Base-by-base conservation (phyloP, 2,113 vertebrate genomes). In the Siniperca chuatsi region DNA sequence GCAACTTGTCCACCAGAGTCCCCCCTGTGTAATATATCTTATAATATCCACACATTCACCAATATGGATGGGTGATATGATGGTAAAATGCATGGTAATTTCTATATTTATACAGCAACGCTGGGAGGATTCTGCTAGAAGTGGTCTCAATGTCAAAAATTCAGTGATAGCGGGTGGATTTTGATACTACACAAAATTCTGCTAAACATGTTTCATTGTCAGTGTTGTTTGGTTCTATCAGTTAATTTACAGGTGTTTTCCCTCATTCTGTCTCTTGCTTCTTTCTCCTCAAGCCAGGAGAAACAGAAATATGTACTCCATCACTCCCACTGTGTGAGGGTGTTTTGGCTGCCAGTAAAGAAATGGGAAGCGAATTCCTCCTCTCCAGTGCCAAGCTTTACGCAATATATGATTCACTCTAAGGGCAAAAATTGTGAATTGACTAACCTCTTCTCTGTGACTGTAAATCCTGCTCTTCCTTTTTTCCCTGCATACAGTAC, bases 291-390 rank as follows among this genome's bases (percentile, higher is more conserved):
- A 4, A 83, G 85, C 80, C 48, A 79, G 66, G 13, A 82, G 70
- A 72, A 89, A 90, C 62, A 83, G 33, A 91, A 87, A 89, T 83
- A 75, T 76, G 76, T 80, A 66, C 83, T 83, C 62, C 48, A 85
- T 85, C 89, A 76, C 86, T 89, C 84, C 88, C 79, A 81, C 85
- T 64, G 81, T 42, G 52, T 82, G 85, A 62, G 85, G 78, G 84
- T 68, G 87, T 85, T 87, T 88, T 80, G 82, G 82, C 87, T 83
- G 74, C 62, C 82, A 69, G 64, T 61, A 78, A 79, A 83, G 78
- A 90, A 89, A 87, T 87, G 83, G 75, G 85, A 87, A 74, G 61
- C 78, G 54, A 88, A 87, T 89, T 90, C 64, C 87, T 91, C 13
- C 67, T 81, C 78, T 75, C 40, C 40, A 52, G 16, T 78, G 79